phyloP scores from a whole-genome alignment of 2,113 vertebrate genomes.

The Microtus ochrogaster region DNA sequence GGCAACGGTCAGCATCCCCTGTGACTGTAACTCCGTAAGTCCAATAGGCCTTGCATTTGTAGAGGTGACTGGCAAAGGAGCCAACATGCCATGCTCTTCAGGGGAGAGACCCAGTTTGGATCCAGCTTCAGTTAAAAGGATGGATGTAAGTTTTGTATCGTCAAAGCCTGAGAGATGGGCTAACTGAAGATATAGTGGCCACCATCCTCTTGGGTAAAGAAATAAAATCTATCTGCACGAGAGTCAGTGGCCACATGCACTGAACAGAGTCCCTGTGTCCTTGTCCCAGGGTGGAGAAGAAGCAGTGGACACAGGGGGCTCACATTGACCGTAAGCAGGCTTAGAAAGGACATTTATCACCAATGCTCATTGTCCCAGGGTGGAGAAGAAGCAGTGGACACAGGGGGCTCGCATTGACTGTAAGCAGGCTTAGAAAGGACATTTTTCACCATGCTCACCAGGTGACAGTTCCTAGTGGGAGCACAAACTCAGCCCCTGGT shows the following conservation, averaged over 20 bases:
- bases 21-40: slow-evolving; percentile 72
- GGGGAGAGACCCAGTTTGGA: slow-evolving; percentile 43
- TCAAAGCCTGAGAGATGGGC: slow-evolving; percentile 20
- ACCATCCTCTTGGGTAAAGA: neutral
- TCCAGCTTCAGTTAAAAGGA: slow-evolving; percentile 48
- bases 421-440: neutral
- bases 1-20: slow-evolving; percentile 53
- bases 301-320: neutral
- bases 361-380: neutral
- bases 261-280: neutral
- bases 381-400: neutral
- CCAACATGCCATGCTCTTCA: slow-evolving; percentile 72
- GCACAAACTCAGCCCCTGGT: neutral
- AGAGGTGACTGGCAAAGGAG: slow-evolving; percentile 66
- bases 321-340: neutral
- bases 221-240: neutral
- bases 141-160: slow-evolving; percentile 39
- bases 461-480: neutral
- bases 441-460: neutral
- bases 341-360: neutral
- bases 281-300: neutral
- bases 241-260: neutral
- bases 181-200: neutral
- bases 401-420: neutral
- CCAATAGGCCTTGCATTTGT: slow-evolving; percentile 62